These are phyloP conservation scores for Aphelenchoides fujianensis DNA, from an alignment of 1,140 invertebrate species.

Conservation along the genomic window DNA sequence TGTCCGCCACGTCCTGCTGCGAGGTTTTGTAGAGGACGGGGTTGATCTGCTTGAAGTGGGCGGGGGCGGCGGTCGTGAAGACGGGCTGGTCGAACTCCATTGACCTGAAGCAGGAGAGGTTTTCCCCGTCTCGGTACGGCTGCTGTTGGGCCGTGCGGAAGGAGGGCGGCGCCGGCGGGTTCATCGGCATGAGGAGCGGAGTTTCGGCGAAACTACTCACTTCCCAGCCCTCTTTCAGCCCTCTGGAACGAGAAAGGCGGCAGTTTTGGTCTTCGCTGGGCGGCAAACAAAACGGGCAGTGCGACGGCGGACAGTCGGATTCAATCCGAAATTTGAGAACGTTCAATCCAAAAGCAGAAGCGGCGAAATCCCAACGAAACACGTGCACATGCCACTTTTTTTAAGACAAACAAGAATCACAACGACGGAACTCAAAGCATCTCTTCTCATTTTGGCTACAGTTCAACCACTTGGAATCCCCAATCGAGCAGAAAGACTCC, in stretches of 20 bases:
- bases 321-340: too few relatives aligned
- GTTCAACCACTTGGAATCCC: too few relatives aligned
- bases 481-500: too few relatives aligned
- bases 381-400: too few relatives aligned
- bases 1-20: conserved; percentile 56
- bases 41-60: conserved; percentile 32
- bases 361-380: too few relatives aligned
- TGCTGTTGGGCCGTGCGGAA: conserved; percentile 10
- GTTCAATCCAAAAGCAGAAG: too few relatives aligned
- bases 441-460: too few relatives aligned
- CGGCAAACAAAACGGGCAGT: too few relatives aligned
- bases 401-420: too few relatives aligned
- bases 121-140: conserved; percentile 24
- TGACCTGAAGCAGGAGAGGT: conserved; percentile 46
- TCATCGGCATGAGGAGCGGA: conserved; percentile 23
- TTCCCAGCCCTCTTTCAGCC: conserved; percentile 21
- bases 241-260: background rate
- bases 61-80: conserved; percentile 44
- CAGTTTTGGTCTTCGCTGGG: too few relatives aligned
- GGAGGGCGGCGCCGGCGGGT: conserved; percentile 7
- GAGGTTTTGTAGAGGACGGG: conserved; percentile 31
- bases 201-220: conserved; percentile 12
- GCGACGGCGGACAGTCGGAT: too few relatives aligned
- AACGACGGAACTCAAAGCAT: too few relatives aligned
- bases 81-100: conserved; percentile 60